Evolutionary conservation across 2,888 invertebrate genomes (phyloP), one percentile per base, ranked within the genome.

Genomic region (Ornithoptera alexandrae): DNA sequence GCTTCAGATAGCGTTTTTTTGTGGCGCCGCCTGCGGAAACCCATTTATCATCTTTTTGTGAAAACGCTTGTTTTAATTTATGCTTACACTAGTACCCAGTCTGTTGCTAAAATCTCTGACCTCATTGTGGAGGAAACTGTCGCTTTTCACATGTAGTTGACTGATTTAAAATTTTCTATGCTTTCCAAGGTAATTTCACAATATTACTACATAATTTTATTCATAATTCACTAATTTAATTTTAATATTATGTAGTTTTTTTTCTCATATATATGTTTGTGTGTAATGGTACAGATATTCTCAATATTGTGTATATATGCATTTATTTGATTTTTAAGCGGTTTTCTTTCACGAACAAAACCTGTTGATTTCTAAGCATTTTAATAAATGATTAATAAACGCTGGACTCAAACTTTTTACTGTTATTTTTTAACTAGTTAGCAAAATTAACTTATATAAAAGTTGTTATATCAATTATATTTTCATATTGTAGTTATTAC

Each of bases 11-110:
- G 85, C 88, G 88, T 83, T 88, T 92, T 69, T 92, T 91, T 88
- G 87, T 85, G 83, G 84, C 77, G 79, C 85, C 86, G 89, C 85
- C 87, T 85, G 89, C 83, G 87, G 81, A 88, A 81, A 81, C 84
- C 87, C 87, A 92, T 92, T 92, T 91, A 90, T 92, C 91, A 91
- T 90, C 89, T 92, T 92, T 92, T 92, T 92, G 89, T 88, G 83
- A 82, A 84, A 88, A 88, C 83, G 84, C 87, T 89, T 90, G 90
- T 90, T 90, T 91, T 91, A 92, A 90, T 90, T 90, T 92, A 91
- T 90, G 90, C 90, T 88, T 84, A 86, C 85, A 86, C 88, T 86
- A 87, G 85, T 89, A 87, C 82, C 81, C 81, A 85, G 87, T 81
- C 80, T 79, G 79, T 81, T 83, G 87, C 84, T 89, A 90, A 57